Percentiles rank a stretch among this genome's conserved stretches.
phyloP scores from a whole-genome alignment of 2,797 vertebrate genomes.

The Otus scops region DNA sequence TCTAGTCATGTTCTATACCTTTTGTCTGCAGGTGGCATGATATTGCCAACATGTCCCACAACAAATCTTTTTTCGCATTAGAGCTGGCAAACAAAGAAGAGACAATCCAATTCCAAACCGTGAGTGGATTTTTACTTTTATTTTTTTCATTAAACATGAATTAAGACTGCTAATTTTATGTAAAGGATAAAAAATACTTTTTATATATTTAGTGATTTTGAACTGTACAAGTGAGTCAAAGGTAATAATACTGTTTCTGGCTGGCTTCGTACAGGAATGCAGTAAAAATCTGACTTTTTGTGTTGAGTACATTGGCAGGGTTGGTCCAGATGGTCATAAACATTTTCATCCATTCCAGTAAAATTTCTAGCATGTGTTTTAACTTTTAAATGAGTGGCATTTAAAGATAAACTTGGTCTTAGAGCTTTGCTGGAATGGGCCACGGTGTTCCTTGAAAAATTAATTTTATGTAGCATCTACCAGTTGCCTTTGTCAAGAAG shows the following conservation, averaged over 20 bases:
- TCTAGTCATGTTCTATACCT: not conserved
- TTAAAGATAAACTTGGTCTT: not conserved
- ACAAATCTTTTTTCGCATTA: constrained; percentile 94
- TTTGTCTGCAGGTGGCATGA: constrained; percentile 89
- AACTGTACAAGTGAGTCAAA: not conserved
- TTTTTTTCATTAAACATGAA: not conserved
- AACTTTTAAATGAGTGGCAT: not conserved
- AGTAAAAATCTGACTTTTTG: not conserved
- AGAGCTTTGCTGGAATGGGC: not conserved
- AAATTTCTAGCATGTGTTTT: not conserved
- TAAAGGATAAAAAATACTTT: not conserved
- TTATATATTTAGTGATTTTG: not conserved
- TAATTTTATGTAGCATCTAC: not conserved
- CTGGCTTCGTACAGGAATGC: not conserved
- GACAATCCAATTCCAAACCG: constrained; percentile 97
- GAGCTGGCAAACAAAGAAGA: constrained; percentile 95
- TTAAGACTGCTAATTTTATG: not conserved
- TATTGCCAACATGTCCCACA: constrained; percentile 98
- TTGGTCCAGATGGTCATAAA: not conserved
- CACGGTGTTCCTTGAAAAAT: not conserved
- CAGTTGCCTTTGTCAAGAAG: not conserved
- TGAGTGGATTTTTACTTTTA: constrained; percentile 76
- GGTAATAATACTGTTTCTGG: not conserved
- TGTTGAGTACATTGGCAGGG: not conserved
- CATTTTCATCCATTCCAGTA: not conserved